These are phyloP conservation scores for Neoascia interrupta DNA, from an alignment of 2,888 invertebrate genomes.

Conservation along the genomic window DNA sequence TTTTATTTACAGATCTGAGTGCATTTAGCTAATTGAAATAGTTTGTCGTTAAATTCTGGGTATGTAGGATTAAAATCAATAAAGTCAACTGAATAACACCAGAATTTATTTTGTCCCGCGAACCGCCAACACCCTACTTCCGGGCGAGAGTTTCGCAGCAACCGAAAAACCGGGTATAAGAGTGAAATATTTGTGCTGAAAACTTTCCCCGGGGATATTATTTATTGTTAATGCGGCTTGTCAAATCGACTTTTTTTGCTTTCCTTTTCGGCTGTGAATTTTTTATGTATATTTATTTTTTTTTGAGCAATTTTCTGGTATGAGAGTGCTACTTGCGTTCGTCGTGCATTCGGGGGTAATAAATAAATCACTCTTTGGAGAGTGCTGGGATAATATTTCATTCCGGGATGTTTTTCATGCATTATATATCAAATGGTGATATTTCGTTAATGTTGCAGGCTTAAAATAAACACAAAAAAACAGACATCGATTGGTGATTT, in stretches of 20 bases:
- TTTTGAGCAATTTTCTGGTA: not conserved
- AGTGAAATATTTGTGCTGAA: slow-evolving; percentile 14
- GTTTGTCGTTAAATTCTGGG: not conserved
- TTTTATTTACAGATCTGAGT: slow-evolving; percentile 4
- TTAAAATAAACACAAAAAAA: no score
- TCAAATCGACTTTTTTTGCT: slow-evolving; percentile 33
- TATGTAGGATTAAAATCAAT: slow-evolving; percentile 29
- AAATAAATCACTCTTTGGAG: slow-evolving; percentile 47
- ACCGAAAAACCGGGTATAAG: not conserved
- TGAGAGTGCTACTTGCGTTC: not conserved
- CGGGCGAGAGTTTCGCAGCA: not conserved
- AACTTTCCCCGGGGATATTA: slow-evolving; percentile 14
- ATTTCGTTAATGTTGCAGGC: slow-evolving; percentile 24
- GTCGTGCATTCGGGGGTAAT: slow-evolving; percentile 23
- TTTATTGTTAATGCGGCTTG: slow-evolving; percentile 50
- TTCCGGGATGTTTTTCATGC: slow-evolving; percentile 6
- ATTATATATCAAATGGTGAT: slow-evolving; percentile 35
- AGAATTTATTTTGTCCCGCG: slow-evolving; percentile 13
- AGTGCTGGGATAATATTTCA: slow-evolving; percentile 13
- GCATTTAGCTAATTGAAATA: slow-evolving; percentile 47
- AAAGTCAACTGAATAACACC: slow-evolving; percentile 26
- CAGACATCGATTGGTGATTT: no score
- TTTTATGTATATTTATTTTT: slow-evolving; percentile 4
- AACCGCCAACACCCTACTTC: slow-evolving; percentile 15
- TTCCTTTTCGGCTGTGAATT: not conserved